Evolutionary conservation across 2,888 invertebrate genomes (phyloP).

Genomic region (Calliphora vomitoria): DNA sequence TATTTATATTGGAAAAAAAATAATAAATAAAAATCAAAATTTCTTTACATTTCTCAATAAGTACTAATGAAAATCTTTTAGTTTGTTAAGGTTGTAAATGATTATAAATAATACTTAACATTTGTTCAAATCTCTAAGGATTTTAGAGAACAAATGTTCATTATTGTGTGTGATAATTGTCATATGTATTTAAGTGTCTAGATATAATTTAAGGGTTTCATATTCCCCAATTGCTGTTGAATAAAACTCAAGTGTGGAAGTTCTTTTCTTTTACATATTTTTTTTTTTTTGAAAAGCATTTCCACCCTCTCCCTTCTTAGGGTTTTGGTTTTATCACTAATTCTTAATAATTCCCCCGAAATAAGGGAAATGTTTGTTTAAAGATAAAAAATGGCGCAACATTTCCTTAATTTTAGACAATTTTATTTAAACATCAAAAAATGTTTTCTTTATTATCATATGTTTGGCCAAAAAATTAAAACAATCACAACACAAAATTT

Average conservation of each 20-base stretch:
- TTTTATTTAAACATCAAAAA: no score
- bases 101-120: background rate
- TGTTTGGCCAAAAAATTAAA: no score
- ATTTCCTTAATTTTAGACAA: no score
- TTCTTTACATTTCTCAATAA: background rate
- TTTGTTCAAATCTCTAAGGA: constrained; percentile 28
- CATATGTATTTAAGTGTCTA: background rate
- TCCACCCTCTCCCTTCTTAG: constrained; percentile 7
- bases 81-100: background rate
- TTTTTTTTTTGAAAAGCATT: background rate
- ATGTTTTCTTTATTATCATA: no score
- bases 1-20: no score
- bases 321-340: no score
- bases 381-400: no score
- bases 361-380: no score
- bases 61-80: background rate
- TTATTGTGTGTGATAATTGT: background rate
- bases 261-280: background rate
- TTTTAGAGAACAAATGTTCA: constrained; percentile 10
- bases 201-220: constrained; percentile 5
- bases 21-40: no score
- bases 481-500: constrained; percentile 61
- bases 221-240: constrained; percentile 8
- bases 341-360: background rate
- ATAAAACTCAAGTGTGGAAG: constrained; percentile 36